Evolutionary conservation across 2,888 invertebrate species (phyloP).

Genomic region (Papilio demoleus): DNA sequence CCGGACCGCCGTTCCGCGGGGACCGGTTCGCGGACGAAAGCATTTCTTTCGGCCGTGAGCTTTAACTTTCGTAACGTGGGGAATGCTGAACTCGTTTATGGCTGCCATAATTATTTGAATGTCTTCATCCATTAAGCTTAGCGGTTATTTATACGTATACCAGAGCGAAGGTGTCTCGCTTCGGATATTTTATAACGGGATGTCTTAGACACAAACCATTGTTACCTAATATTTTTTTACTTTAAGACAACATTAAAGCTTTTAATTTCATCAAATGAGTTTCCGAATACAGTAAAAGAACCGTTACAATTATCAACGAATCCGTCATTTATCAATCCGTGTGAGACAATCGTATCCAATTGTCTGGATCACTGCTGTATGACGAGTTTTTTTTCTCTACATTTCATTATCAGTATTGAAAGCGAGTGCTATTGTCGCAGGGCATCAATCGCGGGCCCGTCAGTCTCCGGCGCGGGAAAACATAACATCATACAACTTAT

Average conservation of each 20-base stretch:
- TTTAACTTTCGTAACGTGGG: constrained; percentile 13
- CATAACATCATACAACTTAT: constrained; percentile 37
- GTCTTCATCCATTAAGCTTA: constrained; percentile 26
- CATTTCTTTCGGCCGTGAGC: constrained; percentile 22
- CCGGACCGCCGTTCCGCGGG: constrained; percentile 46
- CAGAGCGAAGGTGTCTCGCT: not conserved
- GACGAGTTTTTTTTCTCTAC: constrained; percentile 16
- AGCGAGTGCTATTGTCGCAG: constrained; percentile 47
- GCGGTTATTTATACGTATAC: constrained; percentile 1
- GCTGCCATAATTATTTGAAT: constrained; percentile 9
- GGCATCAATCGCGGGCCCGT: constrained; percentile 45
- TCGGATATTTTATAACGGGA: not conserved
- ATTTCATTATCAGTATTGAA: constrained; percentile 44
- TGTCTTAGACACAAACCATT: not conserved
- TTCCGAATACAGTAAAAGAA: not conserved
- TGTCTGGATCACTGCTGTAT: not conserved
- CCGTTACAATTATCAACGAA: not conserved
- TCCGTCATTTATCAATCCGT: not conserved
- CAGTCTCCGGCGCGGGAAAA: constrained; percentile 20
- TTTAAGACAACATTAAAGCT: too few species aligned
- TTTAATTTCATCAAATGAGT: not conserved
- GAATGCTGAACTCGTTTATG: constrained; percentile 31
- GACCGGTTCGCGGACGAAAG: constrained; percentile 43
- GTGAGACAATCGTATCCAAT: constrained; percentile 13
- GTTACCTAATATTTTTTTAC: not conserved